Evolutionary conservation across 2,888 invertebrate species (phyloP), one percentile per base, ranked within the genome.

Genomic region (Orthonevra nobilis): DNA sequence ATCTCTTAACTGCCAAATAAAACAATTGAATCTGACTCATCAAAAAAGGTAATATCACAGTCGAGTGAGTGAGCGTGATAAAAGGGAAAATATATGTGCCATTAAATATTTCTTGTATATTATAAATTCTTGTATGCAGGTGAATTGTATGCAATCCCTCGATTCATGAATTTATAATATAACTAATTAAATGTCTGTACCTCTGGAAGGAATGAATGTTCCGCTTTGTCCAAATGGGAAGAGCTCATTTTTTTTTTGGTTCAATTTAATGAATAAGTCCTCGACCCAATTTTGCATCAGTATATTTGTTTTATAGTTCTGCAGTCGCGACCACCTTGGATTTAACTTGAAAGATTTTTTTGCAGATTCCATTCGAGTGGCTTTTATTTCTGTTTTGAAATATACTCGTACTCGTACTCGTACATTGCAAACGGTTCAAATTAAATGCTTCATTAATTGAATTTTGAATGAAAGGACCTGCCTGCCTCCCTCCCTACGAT

Each of bases 381-480:
- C 32, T 26, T 36, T 48, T 19, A 28, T 38, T 36, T 56, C 56
- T 63, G 44, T n/a, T n/a, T n/a, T n/a, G n/a, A n/a, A n/a, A n/a
- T n/a, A n/a, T n/a, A n/a, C n/a, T n/a, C n/a, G n/a, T n/a, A n/a
- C n/a, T n/a, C n/a, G n/a, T n/a, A n/a, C n/a, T n/a, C n/a, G n/a
- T n/a, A n/a, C 66, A 44, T 48, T 50, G 58, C 73, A 73, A 73
- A 58, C 66, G 66, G 58, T 73, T 73, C 66, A 42, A 66, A 66
- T 73, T 73, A 73, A 73, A 66, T 73, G 66, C 58, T 56, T 58
- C 73, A 38, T 73, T 73, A 73, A 73, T 73, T 73, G 66, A 73
- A 73, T 73, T 73, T 66, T 73, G n/a, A n/a, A 73, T 73, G 66
- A 73, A 66, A 58, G 42, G 42, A 42, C 20, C 38, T 44, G n/a